Percentiles rank a stretch among this genome's conserved stretches.
These are phyloP conservation scores for Gephyroberyx darwinii DNA, from an alignment of 2,797 vertebrate species.

Conservation along the genomic window DNA sequence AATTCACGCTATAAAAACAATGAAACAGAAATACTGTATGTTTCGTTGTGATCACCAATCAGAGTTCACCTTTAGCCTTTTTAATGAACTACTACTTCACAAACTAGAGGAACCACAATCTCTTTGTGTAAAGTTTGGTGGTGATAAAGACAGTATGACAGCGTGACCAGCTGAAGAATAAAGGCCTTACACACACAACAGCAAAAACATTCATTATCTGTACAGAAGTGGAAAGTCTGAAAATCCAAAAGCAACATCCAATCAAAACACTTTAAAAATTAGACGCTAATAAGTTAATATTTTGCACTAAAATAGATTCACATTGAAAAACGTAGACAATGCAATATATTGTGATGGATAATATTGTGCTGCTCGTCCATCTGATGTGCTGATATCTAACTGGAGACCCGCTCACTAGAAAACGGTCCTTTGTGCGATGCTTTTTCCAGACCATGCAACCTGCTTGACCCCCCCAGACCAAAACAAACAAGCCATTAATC, in stretches of 20 bases:
- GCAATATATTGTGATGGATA: neutral
- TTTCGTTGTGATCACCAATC: no score
- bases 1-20: no score
- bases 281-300: no score
- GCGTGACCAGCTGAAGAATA: no score
- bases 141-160: neutral
- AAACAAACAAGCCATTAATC: constrained; percentile 35
- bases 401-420: constrained; percentile 3
- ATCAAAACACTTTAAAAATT: no score
- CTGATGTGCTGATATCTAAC: neutral
- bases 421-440: constrained; percentile 6
- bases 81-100: no score
- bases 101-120: no score
- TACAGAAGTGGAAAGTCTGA: neutral
- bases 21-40: no score
- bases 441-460: constrained; percentile 25
- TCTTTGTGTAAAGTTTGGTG: neutral
- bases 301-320: no score
- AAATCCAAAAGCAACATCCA: no score
- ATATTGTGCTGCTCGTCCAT: neutral
- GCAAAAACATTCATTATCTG: no score
- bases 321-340: neutral
- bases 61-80: neutral
- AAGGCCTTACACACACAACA: no score
- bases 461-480: constrained; percentile 16